Conservation (phyloP, 2,888 invertebrate genomes). For the Phrixothrix hirtus region DNA sequence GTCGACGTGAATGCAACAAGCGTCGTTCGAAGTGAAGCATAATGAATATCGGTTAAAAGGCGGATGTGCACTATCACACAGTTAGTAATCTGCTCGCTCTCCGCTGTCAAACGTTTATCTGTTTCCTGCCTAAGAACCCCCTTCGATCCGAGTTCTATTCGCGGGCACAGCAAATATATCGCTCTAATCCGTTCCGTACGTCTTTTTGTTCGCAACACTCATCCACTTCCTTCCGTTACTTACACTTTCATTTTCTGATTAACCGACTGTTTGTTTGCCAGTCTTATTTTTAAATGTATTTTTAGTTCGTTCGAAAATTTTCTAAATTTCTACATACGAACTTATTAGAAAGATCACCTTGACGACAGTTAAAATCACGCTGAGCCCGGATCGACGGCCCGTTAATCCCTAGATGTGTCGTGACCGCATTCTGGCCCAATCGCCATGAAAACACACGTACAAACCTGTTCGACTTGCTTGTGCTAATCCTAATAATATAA, state of each 20-base stretch:
- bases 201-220: constrained; percentile 49
- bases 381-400: constrained; percentile 56
- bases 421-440: constrained; percentile 60
- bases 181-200: constrained; percentile 47
- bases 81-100: constrained; percentile 46
- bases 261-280: constrained; percentile 10
- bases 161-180: constrained; percentile 42
- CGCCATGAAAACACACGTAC: constrained; percentile 56
- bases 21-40: constrained; percentile 29
- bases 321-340: background rate
- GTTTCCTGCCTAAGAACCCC: constrained; percentile 48
- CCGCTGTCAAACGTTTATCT: constrained; percentile 49
- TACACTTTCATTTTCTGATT: constrained; percentile 21
- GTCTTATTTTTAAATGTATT: too few species aligned
- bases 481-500: constrained; percentile 55
- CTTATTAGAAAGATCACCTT: constrained; percentile 45
- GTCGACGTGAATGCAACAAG: constrained; percentile 47
- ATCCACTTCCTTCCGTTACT: constrained; percentile 35
- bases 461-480: constrained; percentile 49
- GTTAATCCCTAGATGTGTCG: constrained; percentile 70
- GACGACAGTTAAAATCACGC: constrained; percentile 46
- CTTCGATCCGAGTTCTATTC: constrained; percentile 45
- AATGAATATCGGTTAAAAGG: constrained; percentile 44
- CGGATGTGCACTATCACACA: constrained; percentile 48
- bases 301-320: too few species aligned